Evolutionary conservation across 2,113 vertebrate genomes (phyloP).

Genomic region (Ceyx melanurus): DNA sequence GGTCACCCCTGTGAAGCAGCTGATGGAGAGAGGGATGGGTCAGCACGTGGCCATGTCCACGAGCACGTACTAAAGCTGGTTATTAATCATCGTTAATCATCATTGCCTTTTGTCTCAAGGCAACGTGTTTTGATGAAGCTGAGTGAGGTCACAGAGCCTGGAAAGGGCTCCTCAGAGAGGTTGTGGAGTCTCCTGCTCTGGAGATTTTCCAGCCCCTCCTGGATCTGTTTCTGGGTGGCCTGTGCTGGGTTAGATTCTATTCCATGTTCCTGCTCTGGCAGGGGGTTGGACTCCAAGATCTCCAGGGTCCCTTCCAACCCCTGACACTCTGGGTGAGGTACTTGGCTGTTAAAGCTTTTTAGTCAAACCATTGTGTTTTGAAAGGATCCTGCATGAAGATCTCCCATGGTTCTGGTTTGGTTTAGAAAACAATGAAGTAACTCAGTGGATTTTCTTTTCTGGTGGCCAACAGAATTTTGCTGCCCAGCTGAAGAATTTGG

Average conservation of each 20-base stretch:
- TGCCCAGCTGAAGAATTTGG: not conserved
- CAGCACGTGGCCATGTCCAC: accelerated
- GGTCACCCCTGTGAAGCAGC: not conserved
- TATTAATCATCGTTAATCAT: no score
- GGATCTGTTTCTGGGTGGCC: no score
- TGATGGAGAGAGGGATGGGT: not conserved
- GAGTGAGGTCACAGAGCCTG: no score
- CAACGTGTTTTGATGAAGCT: not conserved
- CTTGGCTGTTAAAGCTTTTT: not conserved
- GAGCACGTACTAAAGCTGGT: not conserved
- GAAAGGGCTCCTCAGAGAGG: no score
- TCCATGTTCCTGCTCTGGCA: no score
- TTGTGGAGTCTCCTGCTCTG: no score
- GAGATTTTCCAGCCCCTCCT: no score
- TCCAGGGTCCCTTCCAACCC: no score
- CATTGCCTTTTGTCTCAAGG: not conserved
- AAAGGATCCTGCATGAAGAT: not conserved
- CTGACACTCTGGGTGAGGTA: no score
- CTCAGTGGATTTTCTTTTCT: not conserved
- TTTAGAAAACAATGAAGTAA: not conserved
- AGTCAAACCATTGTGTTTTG: not conserved
- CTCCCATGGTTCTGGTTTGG: not conserved
- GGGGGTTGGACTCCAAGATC: no score
- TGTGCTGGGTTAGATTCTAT: no score
- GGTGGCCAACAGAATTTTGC: not conserved